A percentile compares a stretch with the other conserved stretches of the same genome.
Evolutionary conservation across 2,113 vertebrate genomes (phyloP).

Genomic region (Vulpes vulpes): DNA sequence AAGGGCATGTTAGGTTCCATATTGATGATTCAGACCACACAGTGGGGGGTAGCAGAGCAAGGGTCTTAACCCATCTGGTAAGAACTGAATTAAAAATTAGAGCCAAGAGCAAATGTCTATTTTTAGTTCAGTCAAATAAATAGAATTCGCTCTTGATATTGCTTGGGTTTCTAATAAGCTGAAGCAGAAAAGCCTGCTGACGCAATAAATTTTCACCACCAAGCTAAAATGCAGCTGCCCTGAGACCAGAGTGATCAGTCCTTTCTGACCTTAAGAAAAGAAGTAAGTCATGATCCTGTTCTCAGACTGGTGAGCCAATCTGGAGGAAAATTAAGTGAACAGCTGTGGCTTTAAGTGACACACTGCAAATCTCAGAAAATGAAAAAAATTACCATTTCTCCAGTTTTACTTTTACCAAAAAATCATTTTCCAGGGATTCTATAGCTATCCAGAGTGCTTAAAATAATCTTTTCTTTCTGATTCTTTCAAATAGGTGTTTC

Average conservation of each 20-base stretch:
- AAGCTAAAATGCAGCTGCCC: not conserved
- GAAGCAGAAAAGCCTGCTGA: constrained; percentile 5
- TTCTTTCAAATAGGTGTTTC: not conserved
- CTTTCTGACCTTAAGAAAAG: constrained; percentile 25
- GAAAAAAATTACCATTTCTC: not conserved
- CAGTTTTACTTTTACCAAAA: constrained; percentile 14
- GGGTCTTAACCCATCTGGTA: not conserved
- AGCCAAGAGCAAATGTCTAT: constrained; percentile 40
- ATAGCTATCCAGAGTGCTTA: not conserved
- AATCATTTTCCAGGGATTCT: not conserved
- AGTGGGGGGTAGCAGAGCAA: not conserved
- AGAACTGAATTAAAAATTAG: constrained; percentile 34
- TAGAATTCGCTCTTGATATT: constrained; percentile 54
- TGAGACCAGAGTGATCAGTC: not conserved
- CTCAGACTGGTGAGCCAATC: not conserved
- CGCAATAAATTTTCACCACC: not conserved
- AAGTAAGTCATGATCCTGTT: not conserved
- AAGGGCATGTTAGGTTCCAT: not conserved
- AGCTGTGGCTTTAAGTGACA: not conserved
- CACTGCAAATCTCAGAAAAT: not conserved
- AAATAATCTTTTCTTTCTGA: not conserved
- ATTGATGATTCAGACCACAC: not conserved
- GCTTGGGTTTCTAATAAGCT: not conserved
- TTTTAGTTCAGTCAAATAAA: constrained; percentile 62
- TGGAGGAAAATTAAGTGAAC: not conserved